Evolutionary conservation across 2,888 invertebrate species (phyloP).

Genomic region (Drosophila subquinaria): DNA sequence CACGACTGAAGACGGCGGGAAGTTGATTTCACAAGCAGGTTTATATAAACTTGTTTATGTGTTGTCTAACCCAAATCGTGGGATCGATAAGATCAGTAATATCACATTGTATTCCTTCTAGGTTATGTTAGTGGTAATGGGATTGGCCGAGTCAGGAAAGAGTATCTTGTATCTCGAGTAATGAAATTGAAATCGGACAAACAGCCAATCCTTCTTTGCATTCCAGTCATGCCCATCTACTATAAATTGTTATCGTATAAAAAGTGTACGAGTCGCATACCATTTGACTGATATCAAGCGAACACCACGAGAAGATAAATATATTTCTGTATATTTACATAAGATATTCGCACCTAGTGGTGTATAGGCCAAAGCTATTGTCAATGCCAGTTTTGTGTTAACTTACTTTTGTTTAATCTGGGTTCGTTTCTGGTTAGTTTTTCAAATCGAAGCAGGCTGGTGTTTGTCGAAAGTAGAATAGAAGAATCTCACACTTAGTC

Average conservation of each 20-base stretch:
- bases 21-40: constrained; percentile 62
- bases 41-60: constrained; percentile 41
- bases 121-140: constrained; percentile 1
- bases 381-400: not conserved
- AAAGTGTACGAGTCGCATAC: constrained; percentile 34
- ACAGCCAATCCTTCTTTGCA: constrained; percentile 26
- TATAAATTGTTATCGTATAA: constrained; percentile 25
- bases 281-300: constrained; percentile 32
- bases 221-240: constrained; percentile 35
- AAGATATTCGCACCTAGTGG: constrained; percentile 36
- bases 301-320: constrained; percentile 44
- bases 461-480: constrained; percentile 81
- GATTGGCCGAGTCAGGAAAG: not conserved
- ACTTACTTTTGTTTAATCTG: constrained; percentile 36
- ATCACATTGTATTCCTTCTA: constrained; percentile 41
- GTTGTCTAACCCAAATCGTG: constrained; percentile 43
- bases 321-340: constrained; percentile 43
- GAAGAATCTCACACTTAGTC: constrained; percentile 76
- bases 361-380: not conserved
- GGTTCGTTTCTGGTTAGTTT: not conserved
- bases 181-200: constrained; percentile 5
- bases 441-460: constrained; percentile 47
- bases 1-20: constrained; percentile 15
- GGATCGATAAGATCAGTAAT: constrained; percentile 46
- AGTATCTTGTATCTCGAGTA: not conserved